Evolutionary conservation across 2,888 invertebrate genomes (phyloP).

Genomic region (Parelbella ahira): DNA sequence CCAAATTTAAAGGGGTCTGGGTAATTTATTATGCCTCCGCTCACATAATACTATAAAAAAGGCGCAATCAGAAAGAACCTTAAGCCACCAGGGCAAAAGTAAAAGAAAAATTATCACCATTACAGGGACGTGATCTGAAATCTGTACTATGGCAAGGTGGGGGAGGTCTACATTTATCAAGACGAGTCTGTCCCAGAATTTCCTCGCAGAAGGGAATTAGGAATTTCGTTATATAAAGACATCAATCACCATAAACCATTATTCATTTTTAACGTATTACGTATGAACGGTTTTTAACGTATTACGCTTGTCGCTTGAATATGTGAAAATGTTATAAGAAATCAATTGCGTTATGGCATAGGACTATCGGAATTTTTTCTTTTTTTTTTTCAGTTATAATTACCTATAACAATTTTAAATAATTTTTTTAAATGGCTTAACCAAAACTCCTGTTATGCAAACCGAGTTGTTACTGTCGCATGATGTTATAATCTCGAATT

Average conservation of each 20-base stretch:
- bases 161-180: constrained; percentile 17
- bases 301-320: not conserved
- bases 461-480: too few relatives aligned
- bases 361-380: too few relatives aligned
- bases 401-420: too few relatives aligned
- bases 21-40: too few relatives aligned
- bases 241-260: constrained; percentile 1
- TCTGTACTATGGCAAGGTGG: constrained; percentile 17
- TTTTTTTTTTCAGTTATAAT: too few relatives aligned
- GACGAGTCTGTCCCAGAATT: constrained; percentile 8
- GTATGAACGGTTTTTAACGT: too few relatives aligned
- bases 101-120: constrained; percentile 23
- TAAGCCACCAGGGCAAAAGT: constrained; percentile 14
- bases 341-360: too few relatives aligned
- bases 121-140: constrained; percentile 25
- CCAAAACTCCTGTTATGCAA: too few relatives aligned
- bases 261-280: constrained; percentile 4
- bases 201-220: constrained; percentile 1
- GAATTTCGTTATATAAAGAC: constrained; percentile 7
- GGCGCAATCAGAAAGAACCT: constrained; percentile 16
- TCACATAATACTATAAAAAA: too few relatives aligned
- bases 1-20: too few relatives aligned
- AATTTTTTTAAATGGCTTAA: too few relatives aligned
- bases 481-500: too few relatives aligned
- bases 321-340: not conserved